Conservation (phyloP, 35 echinoderm and acorn worm genomes). For the Diadema setosum region DNA sequence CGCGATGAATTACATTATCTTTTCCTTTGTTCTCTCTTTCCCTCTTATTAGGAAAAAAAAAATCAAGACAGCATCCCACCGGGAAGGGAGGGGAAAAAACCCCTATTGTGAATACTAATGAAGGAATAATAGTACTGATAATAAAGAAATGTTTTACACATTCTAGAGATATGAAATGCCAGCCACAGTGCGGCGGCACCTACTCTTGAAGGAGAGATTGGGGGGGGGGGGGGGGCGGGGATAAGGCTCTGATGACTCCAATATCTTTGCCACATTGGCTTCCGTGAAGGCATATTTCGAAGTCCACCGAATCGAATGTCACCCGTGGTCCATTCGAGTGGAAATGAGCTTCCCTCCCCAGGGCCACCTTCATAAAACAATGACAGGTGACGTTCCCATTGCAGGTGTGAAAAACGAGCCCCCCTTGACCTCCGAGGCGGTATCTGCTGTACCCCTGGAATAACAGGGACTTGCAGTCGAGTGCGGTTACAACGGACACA, state of each 20-base stretch:
- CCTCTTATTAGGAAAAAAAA: no score
- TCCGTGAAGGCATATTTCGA: background rate
- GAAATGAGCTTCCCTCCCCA: background rate
- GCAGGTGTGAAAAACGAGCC: background rate
- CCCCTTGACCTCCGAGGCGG: background rate
- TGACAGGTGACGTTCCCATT: background rate
- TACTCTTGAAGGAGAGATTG: background rate
- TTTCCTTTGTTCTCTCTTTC: no score
- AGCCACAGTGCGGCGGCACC: no score
- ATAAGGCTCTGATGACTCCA: background rate
- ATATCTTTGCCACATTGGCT: background rate
- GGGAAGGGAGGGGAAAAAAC: no score
- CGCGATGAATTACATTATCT: no score
- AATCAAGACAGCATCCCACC: no score
- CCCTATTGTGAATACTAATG: no score
- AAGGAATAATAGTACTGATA: no score
- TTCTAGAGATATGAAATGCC: no score
- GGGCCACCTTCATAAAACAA: background rate
- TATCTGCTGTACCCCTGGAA: background rate
- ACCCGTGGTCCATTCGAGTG: background rate
- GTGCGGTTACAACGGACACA: background rate
- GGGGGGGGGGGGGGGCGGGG: background rate
- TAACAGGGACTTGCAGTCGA: background rate
- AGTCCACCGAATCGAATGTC: background rate
- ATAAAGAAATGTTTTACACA: no score